Evolutionary conservation across 92 coral and sea anemone genomes (phyloP), one percentile per base, ranked within the genome.

Genomic region (Bergia puertoricense): DNA sequence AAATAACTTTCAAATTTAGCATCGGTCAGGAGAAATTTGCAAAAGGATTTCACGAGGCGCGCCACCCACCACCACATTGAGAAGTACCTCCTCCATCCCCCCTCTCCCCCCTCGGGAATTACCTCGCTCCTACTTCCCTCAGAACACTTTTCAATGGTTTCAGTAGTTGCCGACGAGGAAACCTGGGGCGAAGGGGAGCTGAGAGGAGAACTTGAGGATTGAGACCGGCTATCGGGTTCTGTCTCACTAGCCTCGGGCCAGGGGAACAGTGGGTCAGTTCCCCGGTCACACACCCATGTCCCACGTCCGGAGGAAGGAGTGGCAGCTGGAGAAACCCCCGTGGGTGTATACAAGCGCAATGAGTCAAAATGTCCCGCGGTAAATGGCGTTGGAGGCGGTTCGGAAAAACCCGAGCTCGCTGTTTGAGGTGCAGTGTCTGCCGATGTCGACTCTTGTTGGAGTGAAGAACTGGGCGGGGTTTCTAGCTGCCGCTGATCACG

Each of bases 261-360:
- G 62, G 83, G 85, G 82, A 44, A 92, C 48, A 94, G 23, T 39
- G 96, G 96, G 71, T 94, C 96, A 6, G 96, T 94, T 54, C 96
- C 96, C 67, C 89, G 89, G 57, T 90, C 89, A 23, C 95, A 91
- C 59, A 90, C 30, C 41, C 90, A 74, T 2, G 96, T 94, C 1
- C 92, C 92, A 8, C 95, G 93, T 4, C 93, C 95, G 23, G 96
- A 92, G 16, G 94, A 93, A 50, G 94, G 89, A 6, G 93, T 84
- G 11, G 86, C 79, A 88, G 41, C 86, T 43, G 59, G 77, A 45
- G 87, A 71, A 84, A 14, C 18, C 68, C 56, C 87, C 48, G 78
- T 45, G 79, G 78, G 66, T 46, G 65, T 46, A 37, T 37, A 74
- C 9, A 84, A 50, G 43, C 41, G 66, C 3, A 48, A 13, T 23